Percentiles rank a stretch among this genome's conserved stretches.
These are phyloP conservation scores for Apostichopus californicus DNA, from an alignment of 35 echinoderm and acorn worm genomes.

Conservation along the genomic window DNA sequence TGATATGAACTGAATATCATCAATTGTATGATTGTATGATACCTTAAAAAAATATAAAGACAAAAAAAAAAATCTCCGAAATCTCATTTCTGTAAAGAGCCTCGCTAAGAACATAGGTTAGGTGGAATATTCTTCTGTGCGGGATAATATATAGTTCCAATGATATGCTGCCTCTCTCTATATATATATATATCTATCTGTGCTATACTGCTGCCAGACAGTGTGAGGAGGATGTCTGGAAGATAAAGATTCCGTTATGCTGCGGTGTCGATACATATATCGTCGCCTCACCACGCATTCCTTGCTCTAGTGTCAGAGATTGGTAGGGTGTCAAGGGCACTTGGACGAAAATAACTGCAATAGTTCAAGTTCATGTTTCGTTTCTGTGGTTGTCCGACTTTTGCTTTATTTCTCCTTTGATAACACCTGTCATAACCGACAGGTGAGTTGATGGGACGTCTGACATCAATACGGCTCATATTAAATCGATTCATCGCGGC, in stretches of 20 bases:
- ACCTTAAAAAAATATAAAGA: too few relatives aligned
- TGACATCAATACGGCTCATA: slow-evolving; percentile 44
- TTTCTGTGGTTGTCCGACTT: neutral
- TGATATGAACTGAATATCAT: too few relatives aligned
- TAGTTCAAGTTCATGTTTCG: slow-evolving; percentile 32
- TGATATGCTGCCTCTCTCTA: too few relatives aligned
- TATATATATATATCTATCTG: too few relatives aligned
- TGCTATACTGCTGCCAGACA: too few relatives aligned
- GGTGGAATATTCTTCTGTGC: too few relatives aligned
- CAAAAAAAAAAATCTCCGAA: too few relatives aligned
- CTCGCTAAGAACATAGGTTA: too few relatives aligned
- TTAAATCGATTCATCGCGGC: slow-evolving; percentile 18
- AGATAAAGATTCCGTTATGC: neutral
- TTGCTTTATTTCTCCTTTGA: neutral
- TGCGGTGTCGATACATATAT: neutral
- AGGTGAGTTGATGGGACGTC: slow-evolving; percentile 50
- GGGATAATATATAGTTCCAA: too few relatives aligned
- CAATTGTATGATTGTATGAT: too few relatives aligned
- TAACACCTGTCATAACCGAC: slow-evolving; percentile 1
- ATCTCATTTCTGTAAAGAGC: too few relatives aligned
- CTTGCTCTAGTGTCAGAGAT: neutral
- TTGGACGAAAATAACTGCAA: slow-evolving; percentile 18
- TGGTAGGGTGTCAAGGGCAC: slow-evolving; percentile 39
- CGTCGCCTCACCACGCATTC: neutral
- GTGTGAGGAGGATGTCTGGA: neutral